Conservation (phyloP, 2,113 vertebrate genomes). For the Pseudorasbora parva region DNA sequence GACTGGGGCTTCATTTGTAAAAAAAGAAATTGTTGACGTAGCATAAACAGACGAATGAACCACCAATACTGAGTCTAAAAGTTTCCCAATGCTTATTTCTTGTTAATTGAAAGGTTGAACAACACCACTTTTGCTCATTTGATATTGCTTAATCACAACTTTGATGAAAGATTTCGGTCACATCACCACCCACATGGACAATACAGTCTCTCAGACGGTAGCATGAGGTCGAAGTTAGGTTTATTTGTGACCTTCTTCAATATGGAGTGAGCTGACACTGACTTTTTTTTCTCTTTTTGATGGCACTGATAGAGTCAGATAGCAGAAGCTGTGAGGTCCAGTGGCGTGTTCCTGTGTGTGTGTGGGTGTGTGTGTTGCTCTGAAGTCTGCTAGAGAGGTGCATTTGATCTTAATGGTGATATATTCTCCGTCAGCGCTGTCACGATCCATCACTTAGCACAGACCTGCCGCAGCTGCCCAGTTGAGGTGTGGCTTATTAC, state of each 20-base stretch:
- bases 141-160: neutral
- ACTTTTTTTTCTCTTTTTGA: conserved; percentile 35
- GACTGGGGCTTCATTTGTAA: too few species aligned
- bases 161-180: neutral
- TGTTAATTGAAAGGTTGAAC: too few species aligned
- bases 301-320: conserved; percentile 49
- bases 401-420: conserved; percentile 97
- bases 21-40: neutral
- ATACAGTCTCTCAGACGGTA: neutral
- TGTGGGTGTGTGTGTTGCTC: conserved; percentile 67
- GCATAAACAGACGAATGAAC: neutral
- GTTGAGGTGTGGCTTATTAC: conserved; percentile 96
- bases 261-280: neutral
- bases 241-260: conserved; percentile 19
- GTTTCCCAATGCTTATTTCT: neutral
- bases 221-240: neutral
- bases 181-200: neutral
- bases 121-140: neutral
- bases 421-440: conserved; percentile 88
- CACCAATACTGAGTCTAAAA: neutral
- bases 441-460: conserved; percentile 91
- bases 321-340: conserved; percentile 51
- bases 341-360: conserved; percentile 35
- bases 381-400: conserved; percentile 76
- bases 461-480: conserved; percentile 86